Evolutionary conservation across 1,140 invertebrate species (phyloP).

Genomic region (Archivesica marissinica): DNA sequence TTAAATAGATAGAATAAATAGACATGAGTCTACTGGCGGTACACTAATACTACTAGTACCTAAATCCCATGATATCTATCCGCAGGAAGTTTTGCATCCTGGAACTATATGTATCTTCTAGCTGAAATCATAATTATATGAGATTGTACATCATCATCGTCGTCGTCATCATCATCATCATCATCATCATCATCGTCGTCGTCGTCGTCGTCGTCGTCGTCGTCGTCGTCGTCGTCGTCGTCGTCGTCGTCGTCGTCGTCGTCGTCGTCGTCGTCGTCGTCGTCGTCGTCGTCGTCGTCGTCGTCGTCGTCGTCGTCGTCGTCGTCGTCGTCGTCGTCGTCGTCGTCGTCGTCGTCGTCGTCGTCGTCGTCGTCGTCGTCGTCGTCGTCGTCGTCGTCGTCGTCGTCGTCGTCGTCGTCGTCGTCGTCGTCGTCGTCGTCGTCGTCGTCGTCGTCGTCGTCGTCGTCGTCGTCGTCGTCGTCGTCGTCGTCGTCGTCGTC

Average conservation of each 20-base stretch:
- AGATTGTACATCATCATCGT: background rate
- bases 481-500: background rate
- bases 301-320: conserved; percentile 1
- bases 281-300: background rate
- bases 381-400: background rate
- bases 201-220: background rate
- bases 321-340: conserved; percentile 1
- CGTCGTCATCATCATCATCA: background rate
- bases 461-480: background rate
- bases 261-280: background rate
- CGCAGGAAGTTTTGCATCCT: background rate
- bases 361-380: background rate
- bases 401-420: background rate
- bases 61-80: too few relatives aligned
- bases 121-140: background rate
- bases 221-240: background rate
- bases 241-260: background rate
- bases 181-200: background rate
- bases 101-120: background rate
- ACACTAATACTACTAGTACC: too few relatives aligned
- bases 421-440: conserved; percentile 4
- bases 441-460: background rate
- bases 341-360: too few relatives aligned
- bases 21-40: too few relatives aligned
- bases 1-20: too few relatives aligned